These are phyloP conservation scores for Sycophaga agraensis DNA, from an alignment of 1,140 invertebrate genomes.

Conservation along the genomic window DNA sequence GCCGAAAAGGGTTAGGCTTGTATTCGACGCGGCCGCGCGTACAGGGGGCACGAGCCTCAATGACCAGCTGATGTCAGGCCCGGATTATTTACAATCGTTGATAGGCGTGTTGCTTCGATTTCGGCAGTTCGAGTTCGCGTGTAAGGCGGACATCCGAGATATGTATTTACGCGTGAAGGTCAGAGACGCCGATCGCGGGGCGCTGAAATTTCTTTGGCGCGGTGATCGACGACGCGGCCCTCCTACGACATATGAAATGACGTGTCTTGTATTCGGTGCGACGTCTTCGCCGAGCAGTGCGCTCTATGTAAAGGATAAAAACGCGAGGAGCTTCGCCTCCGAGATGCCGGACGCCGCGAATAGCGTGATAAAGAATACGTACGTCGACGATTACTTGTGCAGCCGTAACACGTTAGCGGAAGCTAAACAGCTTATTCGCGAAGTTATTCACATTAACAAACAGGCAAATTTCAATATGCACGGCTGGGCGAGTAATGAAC, in stretches of 20 bases:
- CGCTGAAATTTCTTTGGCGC: background rate
- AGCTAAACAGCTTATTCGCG: background rate
- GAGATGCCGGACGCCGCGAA: background rate
- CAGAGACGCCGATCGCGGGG: background rate
- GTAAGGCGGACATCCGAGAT: background rate
- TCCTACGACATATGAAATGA: background rate
- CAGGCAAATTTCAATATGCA: background rate
- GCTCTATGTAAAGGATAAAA: background rate
- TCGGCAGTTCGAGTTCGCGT: background rate
- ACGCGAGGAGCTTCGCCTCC: background rate
- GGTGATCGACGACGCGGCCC: too few relatives aligned
- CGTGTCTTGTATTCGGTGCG: background rate
- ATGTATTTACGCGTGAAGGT: background rate
- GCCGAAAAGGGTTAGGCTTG: background rate
- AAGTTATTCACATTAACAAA: background rate
- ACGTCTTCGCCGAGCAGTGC: background rate
- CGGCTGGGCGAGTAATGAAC: background rate
- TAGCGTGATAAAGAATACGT: background rate
- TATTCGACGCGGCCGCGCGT: background rate
- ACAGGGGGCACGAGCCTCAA: background rate
- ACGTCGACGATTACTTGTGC: background rate
- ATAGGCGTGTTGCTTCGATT: constrained; percentile 11
- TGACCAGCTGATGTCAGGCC: background rate
- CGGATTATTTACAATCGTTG: background rate
- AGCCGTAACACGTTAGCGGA: background rate